A percentile compares a stretch with the other conserved stretches of the same genome.
Evolutionary conservation across 2,113 vertebrate genomes (phyloP).

Genomic region (Synodontis membranacea): DNA sequence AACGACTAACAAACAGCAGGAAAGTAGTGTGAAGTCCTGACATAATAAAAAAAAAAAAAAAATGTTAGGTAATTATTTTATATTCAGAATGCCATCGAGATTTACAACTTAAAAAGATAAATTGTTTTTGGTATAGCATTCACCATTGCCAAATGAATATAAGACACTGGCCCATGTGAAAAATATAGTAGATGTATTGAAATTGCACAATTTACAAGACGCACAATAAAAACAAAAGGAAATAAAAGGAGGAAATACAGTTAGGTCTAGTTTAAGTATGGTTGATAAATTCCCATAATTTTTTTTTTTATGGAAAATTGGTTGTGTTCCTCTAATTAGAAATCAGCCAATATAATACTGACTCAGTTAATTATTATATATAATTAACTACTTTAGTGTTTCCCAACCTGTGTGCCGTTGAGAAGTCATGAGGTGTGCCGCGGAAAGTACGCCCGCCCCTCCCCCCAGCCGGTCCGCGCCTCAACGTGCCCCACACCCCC

Average conservation of each 20-base stretch:
- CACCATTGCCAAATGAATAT: background rate
- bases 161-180: background rate
- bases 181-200: background rate
- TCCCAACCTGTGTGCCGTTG: too few relatives aligned
- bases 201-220: background rate
- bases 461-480: too few relatives aligned
- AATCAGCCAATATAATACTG: background rate
- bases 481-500: too few relatives aligned
- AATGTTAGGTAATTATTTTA: too few relatives aligned
- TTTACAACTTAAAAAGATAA: background rate
- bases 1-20: background rate
- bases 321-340: conserved; percentile 11
- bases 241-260: background rate
- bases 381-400: background rate
- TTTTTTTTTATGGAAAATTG: background rate
- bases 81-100: background rate
- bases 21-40: background rate
- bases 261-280: background rate
- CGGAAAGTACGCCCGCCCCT: too few relatives aligned
- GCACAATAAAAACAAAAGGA: background rate
- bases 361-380: background rate
- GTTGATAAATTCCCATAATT: background rate
- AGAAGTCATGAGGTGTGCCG: too few relatives aligned
- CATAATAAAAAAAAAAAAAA: background rate
- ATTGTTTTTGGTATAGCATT: background rate